Percentiles rank a stretch among this genome's conserved stretches.
phyloP scores from a whole-genome alignment of 2,113 vertebrate genomes.

The Dicrurus megarhynchus region DNA sequence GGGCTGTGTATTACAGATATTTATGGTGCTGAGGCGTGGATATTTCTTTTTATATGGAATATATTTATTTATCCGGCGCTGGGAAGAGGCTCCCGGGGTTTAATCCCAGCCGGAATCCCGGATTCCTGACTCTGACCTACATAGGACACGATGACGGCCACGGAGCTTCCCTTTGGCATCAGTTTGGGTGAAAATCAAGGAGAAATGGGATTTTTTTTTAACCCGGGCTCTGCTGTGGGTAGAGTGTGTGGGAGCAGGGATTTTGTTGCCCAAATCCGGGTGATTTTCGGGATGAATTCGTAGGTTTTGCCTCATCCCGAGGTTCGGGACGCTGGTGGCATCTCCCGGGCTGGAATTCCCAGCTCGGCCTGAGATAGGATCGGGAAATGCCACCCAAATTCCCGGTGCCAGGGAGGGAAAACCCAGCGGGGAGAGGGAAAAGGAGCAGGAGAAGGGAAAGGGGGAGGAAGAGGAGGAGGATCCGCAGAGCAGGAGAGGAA shows the following conservation, averaged over 20 bases:
- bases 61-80: neutral
- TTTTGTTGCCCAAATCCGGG: neutral
- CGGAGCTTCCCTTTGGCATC: neutral
- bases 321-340: neutral
- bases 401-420: neutral
- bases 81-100: neutral
- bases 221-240: neutral
- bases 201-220: neutral
- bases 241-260: neutral
- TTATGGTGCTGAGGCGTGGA: neutral
- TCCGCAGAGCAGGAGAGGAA: neutral
- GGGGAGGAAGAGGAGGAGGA: neutral
- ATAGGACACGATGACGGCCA: neutral
- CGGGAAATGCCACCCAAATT: fast-evolving
- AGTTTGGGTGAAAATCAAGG: neutral
- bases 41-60: neutral
- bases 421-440: neutral
- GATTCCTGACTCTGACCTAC: neutral
- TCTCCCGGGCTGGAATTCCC: neutral
- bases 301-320: neutral
- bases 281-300: neutral
- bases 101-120: neutral
- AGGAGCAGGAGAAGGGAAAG: neutral
- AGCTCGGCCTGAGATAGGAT: neutral
- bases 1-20: neutral